phyloP scores from a whole-genome alignment of 2,113 vertebrate species.

The Sinocyclocheilus anophthalmus region DNA sequence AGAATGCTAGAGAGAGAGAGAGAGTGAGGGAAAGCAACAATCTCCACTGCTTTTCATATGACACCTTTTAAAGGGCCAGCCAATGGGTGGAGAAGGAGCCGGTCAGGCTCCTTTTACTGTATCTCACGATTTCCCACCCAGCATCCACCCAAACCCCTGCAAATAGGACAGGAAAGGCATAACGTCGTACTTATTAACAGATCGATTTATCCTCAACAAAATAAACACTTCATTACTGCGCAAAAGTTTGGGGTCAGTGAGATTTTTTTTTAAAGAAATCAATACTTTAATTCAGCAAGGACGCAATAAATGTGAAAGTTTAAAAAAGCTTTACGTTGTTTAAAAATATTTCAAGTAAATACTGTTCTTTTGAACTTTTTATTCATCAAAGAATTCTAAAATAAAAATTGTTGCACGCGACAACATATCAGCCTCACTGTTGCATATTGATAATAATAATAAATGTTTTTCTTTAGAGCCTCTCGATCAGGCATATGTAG shows the following conservation, averaged over 20 bases:
- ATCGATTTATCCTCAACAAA: slow-evolving; percentile 38
- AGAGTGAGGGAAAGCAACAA: slow-evolving; percentile 66
- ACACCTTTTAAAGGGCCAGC: slow-evolving; percentile 75
- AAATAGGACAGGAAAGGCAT: slow-evolving; percentile 49
- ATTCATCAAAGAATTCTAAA: no score
- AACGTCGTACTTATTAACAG: slow-evolving; percentile 29
- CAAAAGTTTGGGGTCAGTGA: neutral
- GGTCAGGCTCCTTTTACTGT: slow-evolving; percentile 56
- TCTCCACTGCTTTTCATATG: slow-evolving; percentile 70
- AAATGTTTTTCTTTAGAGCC: no score
- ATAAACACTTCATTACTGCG: neutral
- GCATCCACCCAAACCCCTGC: slow-evolving; percentile 38
- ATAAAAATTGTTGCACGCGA: no score
- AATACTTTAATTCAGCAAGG: neutral
- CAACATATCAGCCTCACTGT: no score
- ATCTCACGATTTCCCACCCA: slow-evolving; percentile 52
- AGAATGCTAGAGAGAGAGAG: slow-evolving; percentile 56
- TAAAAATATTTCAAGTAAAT: no score
- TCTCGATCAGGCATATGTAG: no score
- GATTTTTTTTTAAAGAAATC: neutral
- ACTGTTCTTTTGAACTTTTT: no score
- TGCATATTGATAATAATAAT: no score
- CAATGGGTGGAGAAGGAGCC: slow-evolving; percentile 56
- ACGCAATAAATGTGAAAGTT: no score
- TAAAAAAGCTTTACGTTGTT: no score